Evolutionary conservation across 2,888 invertebrate species (phyloP).

Genomic region (Unio delphinus): DNA sequence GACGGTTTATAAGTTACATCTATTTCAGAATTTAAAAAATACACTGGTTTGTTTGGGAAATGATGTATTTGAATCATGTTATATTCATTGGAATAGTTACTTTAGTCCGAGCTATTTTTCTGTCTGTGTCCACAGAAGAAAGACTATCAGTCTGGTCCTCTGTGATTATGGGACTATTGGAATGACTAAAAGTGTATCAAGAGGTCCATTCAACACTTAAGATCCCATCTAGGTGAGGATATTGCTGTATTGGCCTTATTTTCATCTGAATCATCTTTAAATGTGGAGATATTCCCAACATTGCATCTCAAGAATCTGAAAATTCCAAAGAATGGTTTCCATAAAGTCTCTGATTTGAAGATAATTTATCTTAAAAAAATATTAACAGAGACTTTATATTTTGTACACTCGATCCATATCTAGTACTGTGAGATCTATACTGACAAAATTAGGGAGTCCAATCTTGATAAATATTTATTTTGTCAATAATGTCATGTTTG

Average conservation of each 20-base stretch:
- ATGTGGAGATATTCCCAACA: constrained; percentile 1
- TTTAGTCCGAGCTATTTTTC: constrained; percentile 10
- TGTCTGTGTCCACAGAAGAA: constrained; percentile 35
- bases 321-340: too few species aligned
- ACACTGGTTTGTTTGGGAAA: too few species aligned
- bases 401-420: too few species aligned
- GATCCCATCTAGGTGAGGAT: constrained; percentile 18
- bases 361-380: neutral
- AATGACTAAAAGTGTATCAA: constrained; percentile 24
- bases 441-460: neutral
- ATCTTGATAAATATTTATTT: too few species aligned
- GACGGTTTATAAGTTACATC: too few species aligned
- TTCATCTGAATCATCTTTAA: constrained; percentile 21
- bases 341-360: too few species aligned
- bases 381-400: neutral
- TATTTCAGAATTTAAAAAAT: too few species aligned
- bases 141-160: constrained; percentile 18
- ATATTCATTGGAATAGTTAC: too few species aligned
- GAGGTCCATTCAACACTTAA: constrained; percentile 12
- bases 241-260: constrained; percentile 24
- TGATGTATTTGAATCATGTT: too few species aligned
- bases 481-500: constrained; percentile 6
- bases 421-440: too few species aligned
- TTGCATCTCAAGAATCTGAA: too few species aligned
- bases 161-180: constrained; percentile 17